Percentiles rank a stretch among this genome's conserved stretches.
Conservation (phyloP, 2,888 invertebrate species). For the Malachius bipustulatus region DNA sequence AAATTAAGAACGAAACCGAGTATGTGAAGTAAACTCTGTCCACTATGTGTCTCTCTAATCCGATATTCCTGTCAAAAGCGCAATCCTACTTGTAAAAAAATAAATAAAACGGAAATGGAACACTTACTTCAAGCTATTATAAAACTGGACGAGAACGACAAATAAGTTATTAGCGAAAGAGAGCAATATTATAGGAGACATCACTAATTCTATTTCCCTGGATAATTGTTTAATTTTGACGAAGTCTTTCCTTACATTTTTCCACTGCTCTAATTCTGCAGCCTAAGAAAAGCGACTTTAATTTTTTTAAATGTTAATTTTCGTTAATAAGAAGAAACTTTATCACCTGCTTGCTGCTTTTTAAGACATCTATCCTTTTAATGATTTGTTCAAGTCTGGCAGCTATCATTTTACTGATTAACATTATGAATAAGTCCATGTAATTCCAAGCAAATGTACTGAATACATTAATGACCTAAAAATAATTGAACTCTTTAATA, state of each 20-base stretch:
- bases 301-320: no score
- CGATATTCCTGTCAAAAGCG: no score
- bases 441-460: constrained; percentile 12
- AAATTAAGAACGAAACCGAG: constrained; percentile 10
- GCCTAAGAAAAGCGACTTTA: no score
- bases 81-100: background rate
- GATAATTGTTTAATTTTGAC: constrained; percentile 5
- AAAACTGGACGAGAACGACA: constrained; percentile 9
- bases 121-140: constrained; percentile 11
- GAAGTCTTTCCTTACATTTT: background rate
- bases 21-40: constrained; percentile 9
- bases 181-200: constrained; percentile 8
- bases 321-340: no score
- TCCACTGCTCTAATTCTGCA: background rate
- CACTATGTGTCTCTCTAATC: no score
- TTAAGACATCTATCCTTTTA: background rate
- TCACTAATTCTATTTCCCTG: constrained; percentile 6
- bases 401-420: constrained; percentile 7
- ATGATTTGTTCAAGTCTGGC: constrained; percentile 9
- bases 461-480: constrained; percentile 10
- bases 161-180: constrained; percentile 10
- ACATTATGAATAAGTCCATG: constrained; percentile 12
- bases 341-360: no score
- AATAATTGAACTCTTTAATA: no score
- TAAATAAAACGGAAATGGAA: background rate